Conservation (phyloP, 2,113 vertebrate genomes). For the Tamias sibiricus region DNA sequence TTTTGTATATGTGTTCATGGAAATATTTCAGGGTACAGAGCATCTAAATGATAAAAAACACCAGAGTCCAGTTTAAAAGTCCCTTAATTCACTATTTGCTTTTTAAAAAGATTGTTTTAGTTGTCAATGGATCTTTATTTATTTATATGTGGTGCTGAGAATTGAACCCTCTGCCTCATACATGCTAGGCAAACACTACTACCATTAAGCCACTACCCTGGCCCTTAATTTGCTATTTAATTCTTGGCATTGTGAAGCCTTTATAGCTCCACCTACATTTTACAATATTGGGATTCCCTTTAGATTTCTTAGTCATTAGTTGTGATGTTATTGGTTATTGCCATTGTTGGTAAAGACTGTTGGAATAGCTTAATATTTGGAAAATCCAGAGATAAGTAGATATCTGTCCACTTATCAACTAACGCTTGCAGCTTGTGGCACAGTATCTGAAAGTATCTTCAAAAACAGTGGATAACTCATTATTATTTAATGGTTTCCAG, state of each 20-base stretch:
- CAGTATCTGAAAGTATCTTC: background rate
- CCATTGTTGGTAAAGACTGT: background rate
- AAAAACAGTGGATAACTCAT: background rate
- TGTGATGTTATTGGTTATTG: background rate
- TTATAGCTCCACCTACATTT: background rate
- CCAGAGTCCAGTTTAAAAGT: background rate
- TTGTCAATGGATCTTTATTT: too few species aligned
- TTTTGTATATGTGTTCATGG: background rate
- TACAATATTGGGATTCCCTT: background rate
- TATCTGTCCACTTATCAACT: background rate
- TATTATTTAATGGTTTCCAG: constrained; percentile 16
- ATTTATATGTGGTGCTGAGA: too few species aligned
- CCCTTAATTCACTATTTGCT: background rate
- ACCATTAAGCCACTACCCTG: too few species aligned
- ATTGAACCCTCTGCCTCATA: too few species aligned
- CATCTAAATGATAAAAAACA: background rate
- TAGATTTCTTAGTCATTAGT: background rate
- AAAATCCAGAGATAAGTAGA: background rate
- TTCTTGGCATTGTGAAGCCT: background rate
- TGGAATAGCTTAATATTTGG: background rate
- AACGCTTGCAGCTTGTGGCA: background rate
- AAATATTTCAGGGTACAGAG: background rate
- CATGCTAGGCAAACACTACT: too few species aligned
- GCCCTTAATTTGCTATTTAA: background rate
- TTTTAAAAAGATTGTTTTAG: too few species aligned